Conservation (phyloP, 2,888 invertebrate species). For the Thysanoteuthis rhombus region DNA sequence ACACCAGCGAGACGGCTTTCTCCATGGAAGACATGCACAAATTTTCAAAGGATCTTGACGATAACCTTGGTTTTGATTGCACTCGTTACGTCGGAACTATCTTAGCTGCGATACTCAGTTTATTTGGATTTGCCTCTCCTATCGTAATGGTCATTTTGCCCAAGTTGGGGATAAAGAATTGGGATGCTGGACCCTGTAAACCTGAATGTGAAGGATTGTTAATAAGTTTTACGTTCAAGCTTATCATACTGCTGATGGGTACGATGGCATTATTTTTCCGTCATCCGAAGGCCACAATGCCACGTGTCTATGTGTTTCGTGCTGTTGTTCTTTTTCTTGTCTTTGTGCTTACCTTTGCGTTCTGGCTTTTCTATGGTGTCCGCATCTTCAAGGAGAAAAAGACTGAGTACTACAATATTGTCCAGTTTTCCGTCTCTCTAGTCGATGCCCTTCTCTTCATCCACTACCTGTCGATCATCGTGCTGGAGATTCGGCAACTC, state of each 20-base stretch:
- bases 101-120: constrained; percentile 81
- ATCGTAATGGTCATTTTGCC: constrained; percentile 94
- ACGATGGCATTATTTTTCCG: constrained; percentile 92
- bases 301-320: constrained; percentile 89
- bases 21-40: constrained; percentile 82
- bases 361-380: constrained; percentile 97
- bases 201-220: constrained; percentile 81
- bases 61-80: constrained; percentile 61
- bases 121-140: constrained; percentile 89
- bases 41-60: constrained; percentile 63
- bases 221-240: constrained; percentile 89
- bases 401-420: constrained; percentile 80
- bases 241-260: constrained; percentile 87
- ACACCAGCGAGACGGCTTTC: constrained; percentile 93
- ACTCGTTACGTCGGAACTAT: constrained; percentile 80
- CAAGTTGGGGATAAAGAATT: constrained; percentile 77
- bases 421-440: constrained; percentile 90
- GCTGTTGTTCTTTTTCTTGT: constrained; percentile 88
- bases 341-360: constrained; percentile 91
- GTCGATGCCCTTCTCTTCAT: constrained; percentile 93
- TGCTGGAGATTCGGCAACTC: constrained; percentile 91
- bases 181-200: constrained; percentile 53
- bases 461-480: constrained; percentile 90
- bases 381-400: constrained; percentile 73
- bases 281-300: constrained; percentile 85